phyloP scores from a whole-genome alignment of 2,113 vertebrate species.

The Melospiza melodia region DNA sequence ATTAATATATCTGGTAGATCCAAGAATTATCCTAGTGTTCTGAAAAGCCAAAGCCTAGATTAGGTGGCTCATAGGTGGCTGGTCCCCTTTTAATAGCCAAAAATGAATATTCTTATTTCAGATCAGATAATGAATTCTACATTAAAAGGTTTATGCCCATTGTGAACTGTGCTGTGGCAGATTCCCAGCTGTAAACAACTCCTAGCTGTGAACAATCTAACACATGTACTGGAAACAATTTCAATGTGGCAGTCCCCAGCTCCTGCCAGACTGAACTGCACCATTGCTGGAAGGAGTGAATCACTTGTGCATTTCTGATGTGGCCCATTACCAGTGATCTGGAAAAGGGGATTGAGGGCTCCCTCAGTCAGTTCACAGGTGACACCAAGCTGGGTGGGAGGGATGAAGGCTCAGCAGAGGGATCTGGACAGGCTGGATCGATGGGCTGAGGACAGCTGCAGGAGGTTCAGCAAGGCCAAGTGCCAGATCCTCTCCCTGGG shows the following conservation, averaged over 20 bases:
- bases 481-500: accelerated
- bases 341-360: accelerated
- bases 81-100: neutral
- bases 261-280: neutral
- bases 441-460: neutral
- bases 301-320: neutral
- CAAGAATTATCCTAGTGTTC: neutral
- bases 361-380: neutral
- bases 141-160: neutral
- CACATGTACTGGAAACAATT: neutral
- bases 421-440: neutral
- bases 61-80: neutral
- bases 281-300: neutral
- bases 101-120: neutral
- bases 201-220: neutral
- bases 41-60: neutral
- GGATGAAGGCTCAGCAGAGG: neutral
- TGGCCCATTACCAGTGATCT: neutral
- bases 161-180: neutral
- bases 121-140: neutral
- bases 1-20: neutral
- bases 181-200: neutral
- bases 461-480: neutral
- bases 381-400: neutral
- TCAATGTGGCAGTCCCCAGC: neutral